A percentile compares a stretch with the other conserved stretches of the same genome.
Conservation (phyloP, 1,140 invertebrate species). For the Solen grandis region DNA sequence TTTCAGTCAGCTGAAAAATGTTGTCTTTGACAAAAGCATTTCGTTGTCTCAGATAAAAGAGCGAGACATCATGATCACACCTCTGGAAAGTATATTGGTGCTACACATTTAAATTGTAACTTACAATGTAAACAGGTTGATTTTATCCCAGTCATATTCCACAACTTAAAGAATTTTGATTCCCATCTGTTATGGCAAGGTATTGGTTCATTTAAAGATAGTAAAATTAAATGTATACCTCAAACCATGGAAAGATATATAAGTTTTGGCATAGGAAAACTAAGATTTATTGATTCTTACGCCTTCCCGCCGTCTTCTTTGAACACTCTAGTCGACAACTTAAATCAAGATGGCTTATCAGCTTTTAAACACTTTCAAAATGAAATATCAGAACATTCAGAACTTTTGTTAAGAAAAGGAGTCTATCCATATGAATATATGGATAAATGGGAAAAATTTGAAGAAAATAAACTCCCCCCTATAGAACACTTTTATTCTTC, state of each 20-base stretch:
- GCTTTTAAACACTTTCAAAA: no score
- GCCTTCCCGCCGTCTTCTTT: conserved; percentile 40
- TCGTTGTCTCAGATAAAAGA: conserved; percentile 19
- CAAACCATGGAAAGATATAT: conserved; percentile 78
- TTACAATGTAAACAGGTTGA: conserved; percentile 45
- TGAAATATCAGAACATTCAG: no score
- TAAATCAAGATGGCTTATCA: conserved; percentile 37
- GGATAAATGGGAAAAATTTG: conserved; percentile 50
- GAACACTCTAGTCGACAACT: conserved; percentile 47
- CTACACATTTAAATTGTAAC: conserved; percentile 44
- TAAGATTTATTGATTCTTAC: conserved; percentile 53
- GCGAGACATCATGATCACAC: conserved; percentile 48
- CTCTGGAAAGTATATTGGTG: conserved; percentile 37
- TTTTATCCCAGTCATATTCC: conserved; percentile 75
- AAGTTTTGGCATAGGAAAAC: conserved; percentile 37
- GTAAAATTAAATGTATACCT: conserved; percentile 74
- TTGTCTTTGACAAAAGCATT: conserved; percentile 54
- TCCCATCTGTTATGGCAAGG: no score
- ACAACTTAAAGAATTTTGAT: no score
- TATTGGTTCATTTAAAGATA: no score
- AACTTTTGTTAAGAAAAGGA: conserved; percentile 48
- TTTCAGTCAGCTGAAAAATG: conserved; percentile 31
- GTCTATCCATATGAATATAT: no score
- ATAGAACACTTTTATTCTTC: conserved; percentile 36
- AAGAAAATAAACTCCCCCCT: conserved; percentile 48